Evolutionary conservation across 2,113 vertebrate species (phyloP), one percentile per base, ranked within the genome.

Genomic region (Poecilia latipinna): DNA sequence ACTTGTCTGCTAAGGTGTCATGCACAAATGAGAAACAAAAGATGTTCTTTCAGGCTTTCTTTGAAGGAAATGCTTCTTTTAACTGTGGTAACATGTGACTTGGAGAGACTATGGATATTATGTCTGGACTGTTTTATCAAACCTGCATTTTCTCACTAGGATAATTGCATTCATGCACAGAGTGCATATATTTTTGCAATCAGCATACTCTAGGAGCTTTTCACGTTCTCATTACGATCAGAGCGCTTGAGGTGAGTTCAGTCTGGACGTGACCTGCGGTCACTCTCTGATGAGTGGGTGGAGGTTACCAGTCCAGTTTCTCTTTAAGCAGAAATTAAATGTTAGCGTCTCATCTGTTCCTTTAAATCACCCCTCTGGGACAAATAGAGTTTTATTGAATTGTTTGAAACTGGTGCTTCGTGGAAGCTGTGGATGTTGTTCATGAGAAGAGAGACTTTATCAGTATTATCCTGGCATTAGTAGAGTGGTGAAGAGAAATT

Each of bases 391-490:
- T 42, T 42, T 4, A 42, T 42, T 42, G 39, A 13, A 42, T 42
- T 42, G 39, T 61, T 85, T 83, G 81, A 80, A 81, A 85, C 81
- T 71, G 78, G 70, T 72, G 79, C 83, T 82, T 72, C 24, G 7
- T 75, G 70, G 32, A 72, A 39, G 33, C 84, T 70, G 84, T 89
- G 78, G 86, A 71, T 86, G 87, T 87, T 78, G 80, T 88, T 90
- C 81, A 89, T 89, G 64, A 82, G 80, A 84, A 71, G 65, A 67
- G 68, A 64, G 78, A 86, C 24, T 11, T n/a, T 54, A n/a, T n/a
- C 87, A 82, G 89, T 77, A 81, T 91, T 83, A 86, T 90, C 84
- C 81, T 78, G 84, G 69, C 88, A 72, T 86, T 79, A 76, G 75
- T 70, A 72, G 54, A 86, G 71, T 82, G 76, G 65, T 86, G 81